These are phyloP conservation scores for Myxocyprinus asiaticus DNA, from an alignment of 2,113 vertebrate species.

Conservation along the genomic window DNA sequence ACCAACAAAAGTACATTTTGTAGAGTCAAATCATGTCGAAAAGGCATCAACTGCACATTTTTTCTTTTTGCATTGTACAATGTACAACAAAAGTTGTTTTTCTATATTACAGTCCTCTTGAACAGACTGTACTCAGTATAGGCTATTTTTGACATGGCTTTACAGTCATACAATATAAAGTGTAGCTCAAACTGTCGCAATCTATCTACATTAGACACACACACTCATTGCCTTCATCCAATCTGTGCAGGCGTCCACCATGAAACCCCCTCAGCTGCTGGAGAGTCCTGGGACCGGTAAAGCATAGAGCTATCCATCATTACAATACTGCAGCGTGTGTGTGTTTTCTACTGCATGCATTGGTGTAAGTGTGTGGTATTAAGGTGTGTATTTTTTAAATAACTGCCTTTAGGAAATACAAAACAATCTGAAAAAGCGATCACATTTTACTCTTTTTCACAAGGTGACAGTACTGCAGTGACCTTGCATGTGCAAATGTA, in stretches of 20 bases:
- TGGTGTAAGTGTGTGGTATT: neutral
- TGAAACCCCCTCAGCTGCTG: slow-evolving; percentile 33
- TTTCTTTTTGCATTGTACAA: too few relatives aligned
- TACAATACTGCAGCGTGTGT: slow-evolving; percentile 37
- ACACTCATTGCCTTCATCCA: slow-evolving; percentile 14
- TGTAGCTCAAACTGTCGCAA: neutral
- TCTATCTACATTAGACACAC: slow-evolving; percentile 19
- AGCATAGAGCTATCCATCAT: slow-evolving; percentile 46
- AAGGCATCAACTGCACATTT: too few relatives aligned
- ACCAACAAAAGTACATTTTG: too few relatives aligned
- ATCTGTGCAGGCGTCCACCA: slow-evolving; percentile 1
- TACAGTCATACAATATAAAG: neutral
- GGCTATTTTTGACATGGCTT: neutral
- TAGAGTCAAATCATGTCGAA: too few relatives aligned
- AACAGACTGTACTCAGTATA: neutral
- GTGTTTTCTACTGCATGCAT: neutral
- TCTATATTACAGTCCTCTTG: too few relatives aligned
- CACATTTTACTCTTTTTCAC: too few relatives aligned
- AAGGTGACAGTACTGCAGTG: neutral
- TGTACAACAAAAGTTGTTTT: too few relatives aligned
- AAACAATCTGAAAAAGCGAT: too few relatives aligned
- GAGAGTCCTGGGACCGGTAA: slow-evolving; percentile 28
- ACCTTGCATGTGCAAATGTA: slow-evolving; percentile 4
- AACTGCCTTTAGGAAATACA: neutral
- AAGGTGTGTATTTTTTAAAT: neutral